Evolutionary conservation across 2,888 invertebrate genomes (phyloP).

Genomic region (Timandra comae): DNA sequence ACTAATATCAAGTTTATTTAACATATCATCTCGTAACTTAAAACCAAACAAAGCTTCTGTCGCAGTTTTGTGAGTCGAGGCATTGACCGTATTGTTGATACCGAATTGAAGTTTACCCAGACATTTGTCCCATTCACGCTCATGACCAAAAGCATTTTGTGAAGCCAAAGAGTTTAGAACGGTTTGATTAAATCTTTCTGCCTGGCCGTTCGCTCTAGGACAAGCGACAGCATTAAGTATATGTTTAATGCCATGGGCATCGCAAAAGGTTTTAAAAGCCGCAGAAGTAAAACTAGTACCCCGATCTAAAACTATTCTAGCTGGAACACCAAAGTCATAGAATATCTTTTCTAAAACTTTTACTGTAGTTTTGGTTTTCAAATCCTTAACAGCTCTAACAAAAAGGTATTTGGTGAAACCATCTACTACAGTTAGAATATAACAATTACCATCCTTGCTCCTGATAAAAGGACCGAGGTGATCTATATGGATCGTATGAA

Average conservation of each 20-base stretch:
- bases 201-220: slow-evolving; percentile 29
- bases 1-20: no score
- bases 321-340: slow-evolving; percentile 1
- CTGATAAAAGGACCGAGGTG: no score
- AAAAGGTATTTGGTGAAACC: no score
- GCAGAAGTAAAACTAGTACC: slow-evolving; percentile 35
- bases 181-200: slow-evolving; percentile 11
- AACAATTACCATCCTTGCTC: background rate
- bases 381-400: slow-evolving; percentile 1
- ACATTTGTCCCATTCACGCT: slow-evolving; percentile 17
- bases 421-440: background rate
- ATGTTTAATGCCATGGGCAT: slow-evolving; percentile 23
- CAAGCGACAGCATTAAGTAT: slow-evolving; percentile 24
- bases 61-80: slow-evolving; percentile 7
- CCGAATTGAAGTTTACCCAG: slow-evolving; percentile 11
- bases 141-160: slow-evolving; percentile 3
- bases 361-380: slow-evolving; percentile 26
- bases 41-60: no score
- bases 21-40: no score
- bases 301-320: slow-evolving; percentile 1
- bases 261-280: slow-evolving; percentile 30
- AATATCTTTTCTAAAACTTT: slow-evolving; percentile 11
- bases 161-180: slow-evolving; percentile 1
- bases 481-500: no score
- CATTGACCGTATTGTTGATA: slow-evolving; percentile 11